Base-by-base conservation (phyloP, 1,140 invertebrate genomes). In the Drosophila fuyamai region DNA sequence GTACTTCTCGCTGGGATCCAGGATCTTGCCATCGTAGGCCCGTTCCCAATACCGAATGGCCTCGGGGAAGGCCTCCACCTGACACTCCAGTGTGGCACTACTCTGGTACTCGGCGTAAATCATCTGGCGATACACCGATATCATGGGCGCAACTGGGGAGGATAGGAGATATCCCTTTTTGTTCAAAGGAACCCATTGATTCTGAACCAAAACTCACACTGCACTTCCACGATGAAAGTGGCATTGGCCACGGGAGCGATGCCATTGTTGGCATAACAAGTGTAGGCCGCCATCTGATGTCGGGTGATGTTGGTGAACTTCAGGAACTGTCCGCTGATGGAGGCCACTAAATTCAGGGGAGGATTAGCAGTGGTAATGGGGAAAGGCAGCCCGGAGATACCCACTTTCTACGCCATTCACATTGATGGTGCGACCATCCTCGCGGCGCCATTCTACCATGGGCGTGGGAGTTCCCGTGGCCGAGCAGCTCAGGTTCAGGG, bases 241-340 rank as follows among this genome's bases (percentile, higher is more conserved):
- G 97, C 96, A 90, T 95, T 96, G 38, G 95, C 96, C 41, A 95
- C 93, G 0, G 97, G 97, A 14, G 96, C 95, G 80, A 98, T 95
- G 2, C 97, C 97, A 92, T 98, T 98, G 92, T 97, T 95, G 40
- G 97, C 97, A 23, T 96, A 94, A 79, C 98, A 98, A 10, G 95
- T 94, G 88, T 98, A 98, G 29, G 94, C 95, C 50, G 97, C 97
- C 94, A 97, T 98, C 89, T 98, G 97, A 79, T 95, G 95, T 53
- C 98, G 94, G 27, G 95, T 97, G 7, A 98, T 95, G 80, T 95
- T 94, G 1, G 95, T 96, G 59, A 98, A 95, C 92, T 97, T 97
- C 38, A 98, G 93, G 5, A 95, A 94, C 43, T 95, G 94, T 9
- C 96, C 96, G 66, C 94, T 94, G 2, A 97, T 94, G 32, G 95